Evolutionary conservation across 2,797 vertebrate species (phyloP).

Genomic region (Cottoperca gobio): DNA sequence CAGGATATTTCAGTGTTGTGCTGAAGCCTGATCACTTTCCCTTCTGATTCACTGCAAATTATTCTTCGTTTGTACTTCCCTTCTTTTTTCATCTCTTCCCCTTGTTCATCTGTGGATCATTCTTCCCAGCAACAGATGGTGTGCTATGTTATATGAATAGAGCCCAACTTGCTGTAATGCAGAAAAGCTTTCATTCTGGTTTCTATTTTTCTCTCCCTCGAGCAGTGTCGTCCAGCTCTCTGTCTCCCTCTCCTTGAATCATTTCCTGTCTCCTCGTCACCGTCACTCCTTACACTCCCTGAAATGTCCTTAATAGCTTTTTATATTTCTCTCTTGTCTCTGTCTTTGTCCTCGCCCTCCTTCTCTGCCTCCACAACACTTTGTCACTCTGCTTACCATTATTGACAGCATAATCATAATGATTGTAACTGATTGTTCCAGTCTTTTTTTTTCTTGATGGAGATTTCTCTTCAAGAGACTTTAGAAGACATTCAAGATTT

Average conservation of each 20-base stretch:
- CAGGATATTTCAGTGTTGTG: background rate
- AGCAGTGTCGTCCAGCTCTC: background rate
- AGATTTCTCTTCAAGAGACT: background rate
- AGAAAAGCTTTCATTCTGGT: constrained; percentile 32
- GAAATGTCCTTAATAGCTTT: background rate
- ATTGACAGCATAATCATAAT: constrained; percentile 11
- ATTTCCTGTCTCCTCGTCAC: background rate
- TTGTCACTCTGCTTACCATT: constrained; percentile 4
- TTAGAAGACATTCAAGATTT: background rate
- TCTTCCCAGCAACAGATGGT: constrained; percentile 41
- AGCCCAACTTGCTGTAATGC: constrained; percentile 17
- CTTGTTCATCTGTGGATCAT: constrained; percentile 1
- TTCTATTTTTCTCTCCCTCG: constrained; percentile 5
- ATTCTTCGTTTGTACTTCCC: background rate
- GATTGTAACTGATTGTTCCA: background rate
- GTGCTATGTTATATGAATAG: constrained; percentile 36
- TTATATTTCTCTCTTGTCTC: background rate
- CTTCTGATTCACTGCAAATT: background rate
- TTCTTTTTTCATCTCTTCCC: constrained; percentile 1
- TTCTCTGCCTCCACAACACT: background rate
- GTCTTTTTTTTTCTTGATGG: background rate
- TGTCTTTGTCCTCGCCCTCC: background rate
- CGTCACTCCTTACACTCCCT: background rate
- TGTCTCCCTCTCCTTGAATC: background rate
- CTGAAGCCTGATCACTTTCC: background rate